Base-by-base conservation (phyloP, 2,888 invertebrate genomes). In the Stegana nigrithorax region DNA sequence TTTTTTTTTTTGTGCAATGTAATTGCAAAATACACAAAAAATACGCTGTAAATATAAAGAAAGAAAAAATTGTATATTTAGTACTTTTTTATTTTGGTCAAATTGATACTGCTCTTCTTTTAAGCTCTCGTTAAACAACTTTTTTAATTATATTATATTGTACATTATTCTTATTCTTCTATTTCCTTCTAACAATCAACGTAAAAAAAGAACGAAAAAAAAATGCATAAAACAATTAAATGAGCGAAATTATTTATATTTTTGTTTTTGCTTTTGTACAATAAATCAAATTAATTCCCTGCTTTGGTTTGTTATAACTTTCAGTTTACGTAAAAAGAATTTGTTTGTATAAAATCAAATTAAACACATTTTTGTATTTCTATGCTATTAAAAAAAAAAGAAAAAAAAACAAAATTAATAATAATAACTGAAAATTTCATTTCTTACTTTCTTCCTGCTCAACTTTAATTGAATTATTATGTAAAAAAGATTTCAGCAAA, bases 271-370 rank as follows among this genome's bases (percentile, higher is more conserved):
- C 32, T 44, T 62, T 67, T 64, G 47, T 36, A 64, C 60, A 23
- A 50, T 64, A 64, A 23, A 14, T 36, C 12, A 62, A n/a, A 61
- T 55, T 39, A 47, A 56, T 65, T 32, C 59, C 66, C 65, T 64
- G 26, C 66, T 67, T 56, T 67, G 65, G 62, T 66, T 68, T 69
- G 29, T 23, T 59, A 58, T 19, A 59, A 36, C 62, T 56, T 51
- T 50, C n/a, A 50, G 25, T 50, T 50, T 50, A 23, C 50, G 50
- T 50, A 6, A 12, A 26, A 17, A 50, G n/a, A n/a, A 50, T 39
- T 47, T 25, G n/a, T n/a, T n/a, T n/a, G n/a, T n/a, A n/a, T n/a
- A n/a, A n/a, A n/a, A n/a, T n/a, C n/a, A n/a, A n/a, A n/a, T n/a
- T n/a, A n/a, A n/a, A 17, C 47, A 47, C 23, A 17, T 53, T 29